Base-by-base conservation (phyloP, 1,140 invertebrate species). In the Drosophila truncata region DNA sequence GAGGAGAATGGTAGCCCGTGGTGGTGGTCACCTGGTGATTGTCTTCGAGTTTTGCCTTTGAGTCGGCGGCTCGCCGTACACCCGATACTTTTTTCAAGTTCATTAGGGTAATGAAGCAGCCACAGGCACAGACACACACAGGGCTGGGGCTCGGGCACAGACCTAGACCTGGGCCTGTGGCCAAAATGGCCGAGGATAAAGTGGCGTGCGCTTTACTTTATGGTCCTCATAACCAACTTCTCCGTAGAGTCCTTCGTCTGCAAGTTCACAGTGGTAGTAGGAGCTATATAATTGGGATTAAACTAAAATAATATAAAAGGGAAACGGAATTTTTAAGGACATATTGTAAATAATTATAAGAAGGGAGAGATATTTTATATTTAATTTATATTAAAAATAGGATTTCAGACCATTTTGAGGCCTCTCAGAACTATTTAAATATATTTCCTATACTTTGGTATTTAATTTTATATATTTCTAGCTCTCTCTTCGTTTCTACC, bases 101-200 rank as follows among this genome's bases (percentile, higher is more conserved):
- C 85, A 88, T 88, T 88, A 88, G 85, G 85, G 85, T 88, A 88
- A 88, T 88, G 85, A 88, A 88, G 85, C 85, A 90, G 80, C 84
- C 82, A 79, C 82, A 85, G 63, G 57, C 59, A 67, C 65, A 37
- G 31, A n/a, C 31, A 25, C 59, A n/a, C 27, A 20, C 44, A 46
- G 44, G 44, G 44, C 44, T 9, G 20, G 39, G 33, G 42, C 72
- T 41, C 39, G 10, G 37, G 50, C 27, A 20, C 54, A 33, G 50
- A 41, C n/a, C 58, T 64, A 66, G 54, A 64, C 41, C 62, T 60
- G 39, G 42, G 58, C 55, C 46, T 47, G 39, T 41, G 52, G 58
- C 14, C 64, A 47, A 61, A 80, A 69, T 47, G 75, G 46, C 20
- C 49, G 44, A 60, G 63, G 63, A 66, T 60, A 82, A 86, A 86